Evolutionary conservation across 2,888 invertebrate genomes (phyloP).

Genomic region (Apodemia hepburni): DNA sequence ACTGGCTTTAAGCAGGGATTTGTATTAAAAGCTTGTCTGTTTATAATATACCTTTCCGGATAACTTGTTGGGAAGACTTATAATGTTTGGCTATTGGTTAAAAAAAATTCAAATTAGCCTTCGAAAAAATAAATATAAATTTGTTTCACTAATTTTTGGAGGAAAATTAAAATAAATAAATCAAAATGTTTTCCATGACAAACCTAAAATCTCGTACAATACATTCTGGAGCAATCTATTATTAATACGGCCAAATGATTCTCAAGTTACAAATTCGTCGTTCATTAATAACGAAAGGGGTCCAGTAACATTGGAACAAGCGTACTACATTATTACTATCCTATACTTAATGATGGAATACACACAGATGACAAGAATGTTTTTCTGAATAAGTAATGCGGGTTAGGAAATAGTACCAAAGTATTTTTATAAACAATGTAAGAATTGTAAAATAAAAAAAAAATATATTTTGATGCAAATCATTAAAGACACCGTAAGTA

Average conservation of each 20-base stretch:
- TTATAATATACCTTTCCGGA: no score
- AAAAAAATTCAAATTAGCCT: no score
- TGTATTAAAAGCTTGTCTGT: no score
- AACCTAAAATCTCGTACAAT: neutral
- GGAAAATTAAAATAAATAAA: neutral
- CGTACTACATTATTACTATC: constrained; percentile 43
- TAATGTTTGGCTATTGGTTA: no score
- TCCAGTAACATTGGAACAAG: constrained; percentile 41
- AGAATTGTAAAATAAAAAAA: no score
- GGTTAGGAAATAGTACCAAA: no score
- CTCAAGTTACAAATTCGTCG: constrained; percentile 47
- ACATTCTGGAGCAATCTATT: constrained; percentile 14
- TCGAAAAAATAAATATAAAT: neutral
- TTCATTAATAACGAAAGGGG: constrained; percentile 43
- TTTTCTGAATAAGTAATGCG: no score
- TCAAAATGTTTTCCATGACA: neutral
- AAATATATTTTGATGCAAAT: no score
- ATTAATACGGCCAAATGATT: constrained; percentile 39
- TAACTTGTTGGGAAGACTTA: no score
- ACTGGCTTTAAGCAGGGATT: no score
- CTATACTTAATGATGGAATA: constrained; percentile 35
- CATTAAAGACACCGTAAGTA: no score
- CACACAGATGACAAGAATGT: constrained; percentile 29
- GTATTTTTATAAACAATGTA: no score
- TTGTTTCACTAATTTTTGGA: neutral